phyloP scores from a whole-genome alignment of 2,888 invertebrate genomes.

The Netelia fuscicornis region DNA sequence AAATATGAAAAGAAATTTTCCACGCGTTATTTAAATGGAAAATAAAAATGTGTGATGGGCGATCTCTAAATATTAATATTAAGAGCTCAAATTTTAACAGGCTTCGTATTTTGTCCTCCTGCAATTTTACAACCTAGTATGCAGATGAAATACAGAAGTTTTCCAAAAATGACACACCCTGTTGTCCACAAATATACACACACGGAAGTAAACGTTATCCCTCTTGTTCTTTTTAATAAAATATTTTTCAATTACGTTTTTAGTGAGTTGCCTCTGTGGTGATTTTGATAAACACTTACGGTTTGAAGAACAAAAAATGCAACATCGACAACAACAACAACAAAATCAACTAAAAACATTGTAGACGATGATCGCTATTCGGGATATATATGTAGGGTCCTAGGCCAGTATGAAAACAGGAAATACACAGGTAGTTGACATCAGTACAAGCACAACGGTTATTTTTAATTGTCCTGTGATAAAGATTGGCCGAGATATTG shows the following conservation, averaged over 20 bases:
- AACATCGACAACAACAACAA: no score
- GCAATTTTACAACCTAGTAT: neutral
- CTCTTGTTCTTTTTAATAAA: conserved; percentile 8
- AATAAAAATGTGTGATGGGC: no score
- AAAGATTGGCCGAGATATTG: no score
- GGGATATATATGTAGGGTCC: conserved; percentile 1
- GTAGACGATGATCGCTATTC: conserved; percentile 3
- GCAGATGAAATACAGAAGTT: conserved; percentile 16
- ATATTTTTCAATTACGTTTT: conserved; percentile 46
- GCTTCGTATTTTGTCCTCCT: no score
- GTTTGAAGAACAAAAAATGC: conserved; percentile 2
- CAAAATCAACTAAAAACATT: neutral
- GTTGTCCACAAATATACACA: neutral
- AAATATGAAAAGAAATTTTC: no score
- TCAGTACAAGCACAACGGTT: no score
- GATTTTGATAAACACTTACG: neutral
- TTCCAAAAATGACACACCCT: neutral
- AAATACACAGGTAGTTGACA: no score
- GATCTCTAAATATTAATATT: no score
- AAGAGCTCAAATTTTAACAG: no score
- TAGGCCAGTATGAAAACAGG: no score
- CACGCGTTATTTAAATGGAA: no score
- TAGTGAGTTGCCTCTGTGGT: conserved; percentile 23
- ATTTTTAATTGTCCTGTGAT: no score
- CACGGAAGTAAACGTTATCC: conserved; percentile 15